Evolutionary conservation across 2,797 vertebrate genomes (phyloP).

Genomic region (Rhabdophis nuchalis): DNA sequence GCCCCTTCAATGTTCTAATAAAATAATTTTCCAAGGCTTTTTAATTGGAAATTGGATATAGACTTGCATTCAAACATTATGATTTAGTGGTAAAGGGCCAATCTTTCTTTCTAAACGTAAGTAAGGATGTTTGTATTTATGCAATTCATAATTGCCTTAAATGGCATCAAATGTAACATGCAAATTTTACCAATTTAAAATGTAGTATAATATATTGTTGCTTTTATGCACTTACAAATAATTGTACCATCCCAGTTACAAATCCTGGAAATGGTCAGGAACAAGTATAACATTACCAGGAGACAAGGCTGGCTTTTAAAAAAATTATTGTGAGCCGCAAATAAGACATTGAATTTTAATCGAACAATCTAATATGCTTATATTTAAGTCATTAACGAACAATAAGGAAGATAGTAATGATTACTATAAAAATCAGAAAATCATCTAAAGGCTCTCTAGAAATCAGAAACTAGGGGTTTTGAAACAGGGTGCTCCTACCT

Average conservation of each 20-base stretch:
- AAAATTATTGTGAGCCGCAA: not conserved
- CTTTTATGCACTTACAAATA: not conserved
- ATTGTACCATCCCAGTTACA: not conserved
- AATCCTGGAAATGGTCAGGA: not conserved
- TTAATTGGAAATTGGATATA: not conserved
- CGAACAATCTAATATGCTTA: not conserved
- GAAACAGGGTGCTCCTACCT: constrained; percentile 49
- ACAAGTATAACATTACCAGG: not conserved
- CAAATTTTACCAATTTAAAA: not conserved
- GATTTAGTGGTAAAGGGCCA: not conserved
- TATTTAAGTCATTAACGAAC: not conserved
- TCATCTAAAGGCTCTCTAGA: not conserved
- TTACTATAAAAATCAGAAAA: not conserved
- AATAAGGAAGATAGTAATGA: not conserved
- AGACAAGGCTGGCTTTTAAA: not conserved
- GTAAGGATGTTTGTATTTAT: not conserved
- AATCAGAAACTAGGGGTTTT: not conserved
- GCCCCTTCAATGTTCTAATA: not conserved
- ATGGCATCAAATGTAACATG: not conserved
- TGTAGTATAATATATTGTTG: not conserved
- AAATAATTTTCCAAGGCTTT: not conserved
- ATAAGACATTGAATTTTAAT: not conserved
- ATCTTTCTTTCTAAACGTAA: not conserved
- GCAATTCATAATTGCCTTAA: not conserved
- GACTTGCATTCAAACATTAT: not conserved